Conservation (phyloP, 2,797 vertebrate genomes). For the Pelochelys cantorii region DNA sequence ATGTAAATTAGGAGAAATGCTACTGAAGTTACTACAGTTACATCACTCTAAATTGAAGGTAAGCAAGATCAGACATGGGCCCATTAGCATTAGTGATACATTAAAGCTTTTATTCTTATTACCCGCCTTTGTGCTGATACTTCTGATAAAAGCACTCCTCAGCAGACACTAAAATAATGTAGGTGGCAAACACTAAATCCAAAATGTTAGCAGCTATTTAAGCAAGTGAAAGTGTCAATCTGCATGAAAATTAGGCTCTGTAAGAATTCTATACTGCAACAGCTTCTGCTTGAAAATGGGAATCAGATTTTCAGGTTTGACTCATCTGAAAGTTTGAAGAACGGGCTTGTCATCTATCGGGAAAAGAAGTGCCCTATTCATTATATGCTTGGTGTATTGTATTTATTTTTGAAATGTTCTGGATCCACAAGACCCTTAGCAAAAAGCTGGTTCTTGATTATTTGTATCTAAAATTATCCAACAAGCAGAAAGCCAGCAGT, state of each 20-base stretch:
- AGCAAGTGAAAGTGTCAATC: neutral
- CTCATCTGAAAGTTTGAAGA: neutral
- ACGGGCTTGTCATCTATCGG: neutral
- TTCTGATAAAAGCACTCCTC: neutral
- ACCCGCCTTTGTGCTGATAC: neutral
- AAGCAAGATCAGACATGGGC: neutral
- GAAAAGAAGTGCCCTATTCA: neutral
- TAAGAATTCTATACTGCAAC: neutral
- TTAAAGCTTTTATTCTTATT: constrained; percentile 11
- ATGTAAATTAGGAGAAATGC: neutral
- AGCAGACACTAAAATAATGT: neutral
- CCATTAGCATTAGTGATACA: neutral
- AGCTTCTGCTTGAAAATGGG: neutral
- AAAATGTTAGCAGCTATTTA: neutral
- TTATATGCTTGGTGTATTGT: neutral
- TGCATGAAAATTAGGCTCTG: neutral
- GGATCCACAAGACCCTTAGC: neutral
- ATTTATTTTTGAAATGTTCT: fast-evolving
- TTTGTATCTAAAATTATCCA: neutral
- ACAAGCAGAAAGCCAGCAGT: neutral
- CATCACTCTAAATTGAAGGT: neutral
- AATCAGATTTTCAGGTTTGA: neutral
- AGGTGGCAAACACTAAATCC: neutral
- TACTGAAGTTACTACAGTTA: neutral
- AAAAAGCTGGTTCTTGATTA: neutral